phyloP scores from a whole-genome alignment of 1,140 invertebrate genomes.

The Cydia splendana region DNA sequence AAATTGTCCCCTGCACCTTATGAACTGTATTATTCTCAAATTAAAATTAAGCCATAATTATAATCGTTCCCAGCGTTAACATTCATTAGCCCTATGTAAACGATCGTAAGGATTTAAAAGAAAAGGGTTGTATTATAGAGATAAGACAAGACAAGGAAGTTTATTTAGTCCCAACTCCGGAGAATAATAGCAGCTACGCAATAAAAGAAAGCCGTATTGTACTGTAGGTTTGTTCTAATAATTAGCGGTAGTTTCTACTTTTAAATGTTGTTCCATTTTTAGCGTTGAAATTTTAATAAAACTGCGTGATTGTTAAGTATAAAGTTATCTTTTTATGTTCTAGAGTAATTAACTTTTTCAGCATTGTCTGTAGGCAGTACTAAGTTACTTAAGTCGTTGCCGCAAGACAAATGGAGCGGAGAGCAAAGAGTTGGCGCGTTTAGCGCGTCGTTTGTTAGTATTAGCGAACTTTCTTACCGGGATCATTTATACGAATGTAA shows the following conservation, averaged over 20 bases:
- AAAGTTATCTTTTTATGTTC: neutral
- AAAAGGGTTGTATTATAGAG: slow-evolving; percentile 29
- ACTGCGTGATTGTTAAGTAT: neutral
- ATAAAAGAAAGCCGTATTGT: slow-evolving; percentile 26
- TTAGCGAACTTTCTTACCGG: slow-evolving; percentile 50
- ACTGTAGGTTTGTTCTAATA: slow-evolving; percentile 15
- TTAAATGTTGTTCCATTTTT: slow-evolving; percentile 6
- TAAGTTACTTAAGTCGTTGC: slow-evolving; percentile 41
- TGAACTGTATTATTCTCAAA: neutral
- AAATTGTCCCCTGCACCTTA: no score
- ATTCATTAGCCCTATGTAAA: neutral
- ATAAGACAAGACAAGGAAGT: slow-evolving; percentile 27
- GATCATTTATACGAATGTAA: slow-evolving; percentile 56
- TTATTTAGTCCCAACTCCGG: slow-evolving; percentile 21
- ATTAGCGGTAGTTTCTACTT: slow-evolving; percentile 22
- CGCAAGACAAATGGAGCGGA: slow-evolving; percentile 51
- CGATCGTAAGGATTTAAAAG: slow-evolving; percentile 23
- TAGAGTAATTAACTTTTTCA: neutral
- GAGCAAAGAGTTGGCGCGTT: slow-evolving; percentile 46
- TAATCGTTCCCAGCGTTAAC: slow-evolving; percentile 5
- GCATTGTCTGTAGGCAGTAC: neutral
- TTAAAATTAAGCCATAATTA: slow-evolving; percentile 27
- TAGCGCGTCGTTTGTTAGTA: slow-evolving; percentile 51
- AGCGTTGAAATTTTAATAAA: slow-evolving; percentile 1
- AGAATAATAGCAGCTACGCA: slow-evolving; percentile 18